Evolutionary conservation across 2,797 vertebrate species (phyloP).

Genomic region (Pogoniulus pusillus): DNA sequence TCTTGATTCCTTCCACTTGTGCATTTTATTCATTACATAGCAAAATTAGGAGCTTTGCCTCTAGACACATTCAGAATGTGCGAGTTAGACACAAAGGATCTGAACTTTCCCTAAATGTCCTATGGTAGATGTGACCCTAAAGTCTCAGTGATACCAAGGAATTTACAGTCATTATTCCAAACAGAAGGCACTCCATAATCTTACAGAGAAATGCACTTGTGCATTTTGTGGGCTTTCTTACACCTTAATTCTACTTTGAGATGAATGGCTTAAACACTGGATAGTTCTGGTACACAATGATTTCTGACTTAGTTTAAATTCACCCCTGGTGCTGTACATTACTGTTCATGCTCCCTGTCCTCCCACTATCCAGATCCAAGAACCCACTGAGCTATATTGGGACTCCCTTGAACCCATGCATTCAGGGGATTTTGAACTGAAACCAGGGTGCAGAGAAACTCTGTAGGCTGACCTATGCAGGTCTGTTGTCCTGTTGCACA

Average conservation of each 20-base stretch:
- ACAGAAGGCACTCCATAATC: background rate
- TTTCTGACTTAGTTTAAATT: background rate
- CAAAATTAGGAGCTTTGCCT: slow-evolving; percentile 63
- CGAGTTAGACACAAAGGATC: slow-evolving; percentile 42
- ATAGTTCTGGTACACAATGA: background rate
- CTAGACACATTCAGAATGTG: slow-evolving; percentile 57
- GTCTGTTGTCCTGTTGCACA: background rate
- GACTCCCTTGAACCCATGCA: background rate
- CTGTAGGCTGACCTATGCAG: background rate
- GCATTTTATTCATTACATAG: slow-evolving; percentile 66
- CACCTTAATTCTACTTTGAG: background rate
- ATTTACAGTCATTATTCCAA: slow-evolving; percentile 15
- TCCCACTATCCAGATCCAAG: background rate
- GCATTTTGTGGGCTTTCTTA: slow-evolving; percentile 8
- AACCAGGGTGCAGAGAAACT: background rate
- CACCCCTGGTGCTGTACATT: background rate
- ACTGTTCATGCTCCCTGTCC: background rate
- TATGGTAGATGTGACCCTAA: slow-evolving; percentile 39
- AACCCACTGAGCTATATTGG: background rate
- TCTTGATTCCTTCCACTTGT: slow-evolving; percentile 71
- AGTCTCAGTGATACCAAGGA: background rate
- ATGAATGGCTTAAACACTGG: background rate
- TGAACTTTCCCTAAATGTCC: background rate
- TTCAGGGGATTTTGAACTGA: background rate
- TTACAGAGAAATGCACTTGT: background rate